Base-by-base conservation (phyloP, 1,140 invertebrate genomes). In the Leucophenga varia region DNA sequence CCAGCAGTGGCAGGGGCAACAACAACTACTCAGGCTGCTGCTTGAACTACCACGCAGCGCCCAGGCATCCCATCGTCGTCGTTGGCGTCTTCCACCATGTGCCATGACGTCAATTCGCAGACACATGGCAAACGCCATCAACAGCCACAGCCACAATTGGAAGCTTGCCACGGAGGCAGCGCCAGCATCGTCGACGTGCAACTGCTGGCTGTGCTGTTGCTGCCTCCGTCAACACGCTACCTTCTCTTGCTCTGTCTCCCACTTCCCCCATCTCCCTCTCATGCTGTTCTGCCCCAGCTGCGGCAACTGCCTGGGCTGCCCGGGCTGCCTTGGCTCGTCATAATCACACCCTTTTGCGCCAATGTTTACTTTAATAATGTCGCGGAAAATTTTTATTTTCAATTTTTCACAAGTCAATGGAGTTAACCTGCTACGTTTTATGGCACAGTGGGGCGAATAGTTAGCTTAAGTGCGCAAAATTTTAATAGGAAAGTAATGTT, bases 301-400 rank as follows among this genome's bases (percentile, higher is more conserved):
- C 43, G 30, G 47, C 49, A 35, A 39, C 54, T 47, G 48, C 45
- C 48, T 34, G 42, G 43, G 35, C 48, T 50, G n/a, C n/a, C n/a
- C n/a, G n/a, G n/a, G n/a, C n/a, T n/a, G n/a, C 39, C 52, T 65
- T 65, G 59, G 52, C 58, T 65, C 61, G 42, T 65, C 63, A 65
- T 65, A 65, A 67, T 65, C 61, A 65, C 61, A 65, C 61, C 61
- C 61, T 65, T 67, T 67, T 61, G 52, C 58, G n/a, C n/a, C n/a
- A n/a, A n/a, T n/a, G n/a, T n/a, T n/a, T n/a, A n/a, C n/a, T n/a
- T n/a, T n/a, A n/a, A n/a, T n/a, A n/a, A n/a, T n/a, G n/a, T n/a
- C n/a, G n/a, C n/a, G n/a, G n/a, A n/a, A n/a, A n/a, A n/a, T n/a
- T n/a, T n/a, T n/a, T n/a, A n/a, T n/a, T n/a, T n/a, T n/a, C n/a